A percentile compares a stretch with the other conserved stretches of the same genome.
These are phyloP conservation scores for Chrysodeixis includens DNA, from an alignment of 2,888 invertebrate species.

Conservation along the genomic window DNA sequence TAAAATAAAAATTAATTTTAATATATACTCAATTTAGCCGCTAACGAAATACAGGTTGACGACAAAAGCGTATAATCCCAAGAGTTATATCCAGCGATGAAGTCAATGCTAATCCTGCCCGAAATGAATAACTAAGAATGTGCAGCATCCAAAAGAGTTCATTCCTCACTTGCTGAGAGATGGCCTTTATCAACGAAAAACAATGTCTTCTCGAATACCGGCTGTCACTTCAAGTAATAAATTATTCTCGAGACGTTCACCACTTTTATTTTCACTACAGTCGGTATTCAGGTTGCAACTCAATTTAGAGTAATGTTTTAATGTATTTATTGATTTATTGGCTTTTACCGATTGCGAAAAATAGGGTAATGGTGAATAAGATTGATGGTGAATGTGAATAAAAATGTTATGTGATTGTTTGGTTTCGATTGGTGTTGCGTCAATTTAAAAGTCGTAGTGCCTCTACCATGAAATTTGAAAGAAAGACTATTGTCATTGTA, in stretches of 20 bases:
- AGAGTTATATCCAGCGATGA: conserved; percentile 16
- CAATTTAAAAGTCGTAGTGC: background rate
- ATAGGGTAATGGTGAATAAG: conserved; percentile 49
- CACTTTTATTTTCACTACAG: conserved; percentile 45
- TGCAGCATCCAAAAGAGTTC: conserved; percentile 40
- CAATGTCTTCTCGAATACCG: conserved; percentile 51
- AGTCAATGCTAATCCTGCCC: conserved; percentile 16
- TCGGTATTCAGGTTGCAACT: conserved; percentile 56
- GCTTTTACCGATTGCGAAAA: conserved; percentile 39
- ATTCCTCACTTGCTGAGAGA: conserved; percentile 33
- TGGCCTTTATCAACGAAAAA: conserved; percentile 54
- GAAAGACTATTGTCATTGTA: too few relatives aligned
- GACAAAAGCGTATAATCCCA: background rate
- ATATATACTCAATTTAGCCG: background rate
- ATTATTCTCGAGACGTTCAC: conserved; percentile 43
- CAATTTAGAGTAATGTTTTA: conserved; percentile 52
- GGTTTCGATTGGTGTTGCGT: background rate
- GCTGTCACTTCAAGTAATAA: conserved; percentile 40
- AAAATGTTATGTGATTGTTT: conserved; percentile 12
- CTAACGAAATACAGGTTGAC: background rate
- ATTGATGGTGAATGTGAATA: conserved; percentile 26
- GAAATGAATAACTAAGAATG: conserved; percentile 31
- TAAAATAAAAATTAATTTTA: too few relatives aligned
- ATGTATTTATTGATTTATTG: conserved; percentile 58
- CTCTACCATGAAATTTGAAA: too few relatives aligned